Percentiles rank a stretch among this genome's conserved stretches.
Evolutionary conservation across 2,888 invertebrate species (phyloP).

Genomic region (Caenorhabditis sinica): DNA sequence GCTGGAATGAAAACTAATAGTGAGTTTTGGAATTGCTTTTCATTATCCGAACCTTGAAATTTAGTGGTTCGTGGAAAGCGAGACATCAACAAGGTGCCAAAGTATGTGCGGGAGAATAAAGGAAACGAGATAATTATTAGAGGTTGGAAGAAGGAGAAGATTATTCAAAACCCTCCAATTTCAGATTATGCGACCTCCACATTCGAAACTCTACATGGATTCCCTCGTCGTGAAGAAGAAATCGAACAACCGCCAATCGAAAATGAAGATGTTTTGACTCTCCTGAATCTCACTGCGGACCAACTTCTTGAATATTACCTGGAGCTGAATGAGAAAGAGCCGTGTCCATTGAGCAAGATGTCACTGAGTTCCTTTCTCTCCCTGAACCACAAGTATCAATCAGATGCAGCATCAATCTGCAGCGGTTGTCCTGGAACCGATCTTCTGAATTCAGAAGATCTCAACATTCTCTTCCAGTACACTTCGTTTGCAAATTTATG

Average conservation of each 20-base stretch:
- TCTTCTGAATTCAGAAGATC: conserved; percentile 30
- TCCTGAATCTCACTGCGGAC: conserved; percentile 35
- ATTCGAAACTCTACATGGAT: conserved; percentile 43
- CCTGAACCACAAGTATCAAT: conserved; percentile 13
- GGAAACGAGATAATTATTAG: conserved; percentile 27
- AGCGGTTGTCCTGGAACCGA: conserved; percentile 46
- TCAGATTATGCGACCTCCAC: conserved; percentile 43
- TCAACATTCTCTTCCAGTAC: conserved; percentile 23
- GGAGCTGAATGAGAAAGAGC: conserved; percentile 34
- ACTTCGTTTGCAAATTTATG: conserved; percentile 36
- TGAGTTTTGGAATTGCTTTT: not conserved
- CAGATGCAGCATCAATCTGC: conserved; percentile 4
- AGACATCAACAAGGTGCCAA: conserved; percentile 46
- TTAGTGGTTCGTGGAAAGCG: conserved; percentile 48
- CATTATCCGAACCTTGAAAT: not conserved
- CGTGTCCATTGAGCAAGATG: conserved; percentile 11
- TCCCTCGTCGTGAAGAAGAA: conserved; percentile 3
- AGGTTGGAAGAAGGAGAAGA: not conserved
- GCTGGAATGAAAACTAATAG: conserved; percentile 44
- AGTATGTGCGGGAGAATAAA: conserved; percentile 26
- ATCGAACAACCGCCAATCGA: not conserved
- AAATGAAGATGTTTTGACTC: conserved; percentile 18
- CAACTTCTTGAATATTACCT: conserved; percentile 42
- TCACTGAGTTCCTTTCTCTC: not conserved
- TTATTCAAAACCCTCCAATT: not conserved